Evolutionary conservation across 2,797 vertebrate genomes (phyloP).

Genomic region (Chaetodon trifasciatus): DNA sequence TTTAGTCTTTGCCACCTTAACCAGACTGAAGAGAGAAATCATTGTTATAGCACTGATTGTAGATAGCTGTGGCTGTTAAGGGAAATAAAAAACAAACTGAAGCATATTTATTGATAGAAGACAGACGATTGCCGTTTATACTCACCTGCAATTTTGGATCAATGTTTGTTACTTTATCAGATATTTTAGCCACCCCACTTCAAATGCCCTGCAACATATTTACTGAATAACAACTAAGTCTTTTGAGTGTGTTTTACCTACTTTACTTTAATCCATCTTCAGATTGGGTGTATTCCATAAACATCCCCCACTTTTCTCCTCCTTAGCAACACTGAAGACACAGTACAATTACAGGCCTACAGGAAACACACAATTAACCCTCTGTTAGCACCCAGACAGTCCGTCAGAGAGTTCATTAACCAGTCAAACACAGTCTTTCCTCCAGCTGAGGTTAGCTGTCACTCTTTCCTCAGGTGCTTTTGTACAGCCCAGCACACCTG

Average conservation of each 20-base stretch:
- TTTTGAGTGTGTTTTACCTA: constrained; percentile 23
- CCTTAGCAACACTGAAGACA: constrained; percentile 41
- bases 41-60: constrained; percentile 24
- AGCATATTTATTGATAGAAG: constrained; percentile 12
- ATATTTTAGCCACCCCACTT: constrained; percentile 15
- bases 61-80: constrained; percentile 19
- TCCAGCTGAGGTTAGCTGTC: constrained; percentile 52
- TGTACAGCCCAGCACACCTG: constrained; percentile 70
- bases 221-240: constrained; percentile 29
- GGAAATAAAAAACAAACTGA: constrained; percentile 21
- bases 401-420: constrained; percentile 74
- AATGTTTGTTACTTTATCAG: neutral
- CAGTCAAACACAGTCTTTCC: constrained; percentile 57
- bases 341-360: constrained; percentile 46
- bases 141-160: constrained; percentile 17
- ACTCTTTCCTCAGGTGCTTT: constrained; percentile 57
- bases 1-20: constrained; percentile 41
- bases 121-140: constrained; percentile 47
- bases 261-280: constrained; percentile 43
- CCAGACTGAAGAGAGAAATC: constrained; percentile 26
- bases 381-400: constrained; percentile 63
- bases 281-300: constrained; percentile 41
- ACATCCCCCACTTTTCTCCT: constrained; percentile 34
- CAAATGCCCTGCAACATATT: constrained; percentile 25
- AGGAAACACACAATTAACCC: constrained; percentile 63